Base-by-base conservation (phyloP, 1,140 invertebrate genomes). In the Papilio aristodemus region DNA sequence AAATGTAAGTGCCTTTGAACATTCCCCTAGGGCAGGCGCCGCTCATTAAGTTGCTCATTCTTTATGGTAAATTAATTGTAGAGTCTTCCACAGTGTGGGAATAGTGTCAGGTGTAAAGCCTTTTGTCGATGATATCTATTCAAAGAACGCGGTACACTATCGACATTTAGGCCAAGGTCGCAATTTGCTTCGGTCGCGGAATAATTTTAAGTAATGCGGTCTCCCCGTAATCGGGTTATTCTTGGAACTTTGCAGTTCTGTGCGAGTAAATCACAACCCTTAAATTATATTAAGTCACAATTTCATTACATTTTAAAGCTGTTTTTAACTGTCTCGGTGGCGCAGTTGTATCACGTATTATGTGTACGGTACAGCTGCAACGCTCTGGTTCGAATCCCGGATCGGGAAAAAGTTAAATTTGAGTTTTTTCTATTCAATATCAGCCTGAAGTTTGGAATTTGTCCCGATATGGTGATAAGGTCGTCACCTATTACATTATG, bases 21-120 rank as follows among this genome's bases (percentile, higher is more conserved):
- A 19, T 46, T 19, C 19, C 14, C 17, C 19, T 17, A 46, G 17
- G 5, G 41, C 41, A 4, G 14, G 41, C 6, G 14, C 19, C 8
- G 46, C 9, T 10, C 5, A 19, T 9, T 22, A 22, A 22, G 19
- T 14, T 11, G n/a, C 25, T 22, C 27, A n/a, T 58, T 19, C 9
- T 27, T 22, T 36, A 13, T 59, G 14, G 14, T 59, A 58, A 58
- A 58, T 59, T 59, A 59, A 59, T 59, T 59, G 57, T 13, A 59
- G 25, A 14, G 25, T 22, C 57, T 59, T 59, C 36, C 25, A 32
- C 8, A 59, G 25, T 59, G 27, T 32, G 36, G 10, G 32, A 38
- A n/a, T n/a, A 62, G 59, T 62, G 59, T 62, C 59, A 62, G 59
- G 27, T 62, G 59, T 62, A 19, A 38, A 62, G 27, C 36, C 36